A percentile compares a stretch with the other conserved stretches of the same genome.
phyloP scores from a whole-genome alignment of 1,140 invertebrate genomes.

The Andricus grossulariae region DNA sequence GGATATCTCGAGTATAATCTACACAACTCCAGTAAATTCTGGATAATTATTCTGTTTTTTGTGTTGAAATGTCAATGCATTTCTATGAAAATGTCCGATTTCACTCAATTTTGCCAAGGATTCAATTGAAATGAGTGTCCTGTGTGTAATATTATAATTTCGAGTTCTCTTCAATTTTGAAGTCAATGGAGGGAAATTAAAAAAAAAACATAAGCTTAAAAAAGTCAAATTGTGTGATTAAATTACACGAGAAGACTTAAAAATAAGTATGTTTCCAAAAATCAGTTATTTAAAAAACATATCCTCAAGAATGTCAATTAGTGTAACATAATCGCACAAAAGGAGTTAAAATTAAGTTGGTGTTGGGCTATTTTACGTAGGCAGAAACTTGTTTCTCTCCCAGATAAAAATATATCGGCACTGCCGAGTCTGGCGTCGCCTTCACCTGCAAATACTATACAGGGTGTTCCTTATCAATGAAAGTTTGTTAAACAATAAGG shows the following conservation, averaged over 20 bases:
- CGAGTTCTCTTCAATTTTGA: background rate
- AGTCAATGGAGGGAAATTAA: background rate
- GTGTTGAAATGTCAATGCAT: no score
- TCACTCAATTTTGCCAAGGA: background rate
- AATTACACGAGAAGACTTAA: no score
- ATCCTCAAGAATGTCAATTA: no score
- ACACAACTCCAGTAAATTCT: no score
- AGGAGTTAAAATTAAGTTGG: background rate
- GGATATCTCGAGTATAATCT: no score
- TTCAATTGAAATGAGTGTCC: background rate
- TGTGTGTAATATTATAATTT: background rate
- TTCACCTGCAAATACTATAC: conserved; percentile 12
- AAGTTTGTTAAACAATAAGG: background rate
- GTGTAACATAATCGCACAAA: no score
- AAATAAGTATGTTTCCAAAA: no score
- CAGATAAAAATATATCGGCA: conserved; percentile 22
- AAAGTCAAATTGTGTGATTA: no score
- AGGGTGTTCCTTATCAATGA: conserved; percentile 9
- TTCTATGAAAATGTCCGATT: no score
- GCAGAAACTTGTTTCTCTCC: conserved; percentile 25
- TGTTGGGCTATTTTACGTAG: conserved; percentile 23
- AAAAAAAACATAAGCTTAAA: no score
- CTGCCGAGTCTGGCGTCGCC: background rate
- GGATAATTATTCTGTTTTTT: no score
- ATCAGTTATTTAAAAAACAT: no score